phyloP scores from a whole-genome alignment of 1,140 invertebrate genomes.

The Adelges cooleyi region DNA sequence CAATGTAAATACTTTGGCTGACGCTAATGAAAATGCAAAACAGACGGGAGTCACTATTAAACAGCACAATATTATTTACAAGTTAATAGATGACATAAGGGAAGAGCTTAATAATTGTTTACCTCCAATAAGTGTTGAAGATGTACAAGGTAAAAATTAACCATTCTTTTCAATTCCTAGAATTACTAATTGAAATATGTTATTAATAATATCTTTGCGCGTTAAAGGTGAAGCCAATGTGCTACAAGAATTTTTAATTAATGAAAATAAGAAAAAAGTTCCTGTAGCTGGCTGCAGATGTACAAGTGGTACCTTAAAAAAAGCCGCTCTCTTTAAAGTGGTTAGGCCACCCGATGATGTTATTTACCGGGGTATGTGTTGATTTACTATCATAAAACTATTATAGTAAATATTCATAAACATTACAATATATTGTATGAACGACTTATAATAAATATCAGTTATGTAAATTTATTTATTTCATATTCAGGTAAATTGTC shows the following conservation, averaged over 20 bases:
- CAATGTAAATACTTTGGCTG: constrained; percentile 52
- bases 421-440: not conserved
- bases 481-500: constrained; percentile 50
- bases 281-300: constrained; percentile 82
- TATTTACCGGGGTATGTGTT: constrained; percentile 56
- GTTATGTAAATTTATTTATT: constrained; percentile 8
- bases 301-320: constrained; percentile 61
- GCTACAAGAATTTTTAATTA: constrained; percentile 70
- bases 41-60: constrained; percentile 49
- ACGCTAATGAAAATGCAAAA: constrained; percentile 43
- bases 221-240: constrained; percentile 70
- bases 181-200: not conserved
- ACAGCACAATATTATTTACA: constrained; percentile 79
- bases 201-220: not conserved
- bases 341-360: constrained; percentile 51
- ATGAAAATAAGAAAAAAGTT: constrained; percentile 66
- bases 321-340: constrained; percentile 54
- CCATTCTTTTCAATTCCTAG: constrained; percentile 3
- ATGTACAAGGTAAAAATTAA: constrained; percentile 50
- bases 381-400: too few species aligned
- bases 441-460: not conserved
- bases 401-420: not conserved
- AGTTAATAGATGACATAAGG: constrained; percentile 78
- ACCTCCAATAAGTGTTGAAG: constrained; percentile 59
- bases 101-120: constrained; percentile 61